Evolutionary conservation across 92 coral and sea anemone species (phyloP).

Genomic region (Parazoanthus darwini): DNA sequence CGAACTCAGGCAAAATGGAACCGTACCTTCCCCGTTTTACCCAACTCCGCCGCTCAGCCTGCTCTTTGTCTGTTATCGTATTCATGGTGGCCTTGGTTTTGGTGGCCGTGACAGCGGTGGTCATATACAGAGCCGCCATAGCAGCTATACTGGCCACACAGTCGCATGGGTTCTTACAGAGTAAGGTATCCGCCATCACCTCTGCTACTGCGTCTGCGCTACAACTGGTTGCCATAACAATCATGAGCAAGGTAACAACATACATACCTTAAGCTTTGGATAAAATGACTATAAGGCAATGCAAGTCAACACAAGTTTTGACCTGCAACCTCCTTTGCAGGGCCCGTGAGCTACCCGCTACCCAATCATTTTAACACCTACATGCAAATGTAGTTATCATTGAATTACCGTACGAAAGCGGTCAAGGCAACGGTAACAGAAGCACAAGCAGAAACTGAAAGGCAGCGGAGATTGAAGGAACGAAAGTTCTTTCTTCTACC

Average conservation of each 20-base stretch:
- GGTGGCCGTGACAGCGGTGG: constrained; percentile 86
- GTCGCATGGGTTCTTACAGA: constrained; percentile 65
- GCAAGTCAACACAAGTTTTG: too few species aligned
- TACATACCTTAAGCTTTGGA: too few species aligned
- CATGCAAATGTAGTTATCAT: too few species aligned
- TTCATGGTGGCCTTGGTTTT: constrained; percentile 82
- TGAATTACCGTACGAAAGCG: too few species aligned
- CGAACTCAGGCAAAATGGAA: constrained; percentile 50
- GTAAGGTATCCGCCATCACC: constrained; percentile 78
- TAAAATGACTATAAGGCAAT: too few species aligned
- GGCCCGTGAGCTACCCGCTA: too few species aligned
- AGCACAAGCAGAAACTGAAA: too few species aligned
- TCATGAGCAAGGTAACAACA: constrained; percentile 57
- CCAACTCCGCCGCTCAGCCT: constrained; percentile 67
- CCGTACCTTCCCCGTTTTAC: constrained; percentile 78
- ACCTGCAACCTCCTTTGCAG: too few species aligned
- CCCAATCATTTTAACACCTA: too few species aligned
- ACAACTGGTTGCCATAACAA: constrained; percentile 76
- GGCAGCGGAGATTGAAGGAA: too few species aligned
- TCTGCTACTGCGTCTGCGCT: constrained; percentile 82
- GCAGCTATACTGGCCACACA: constrained; percentile 80
- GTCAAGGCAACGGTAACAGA: too few species aligned
- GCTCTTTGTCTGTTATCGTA: constrained; percentile 63
- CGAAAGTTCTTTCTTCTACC: too few species aligned
- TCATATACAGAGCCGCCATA: constrained; percentile 87